These are phyloP conservation scores for Epizoanthus illoricatus DNA, from an alignment of 92 coral and sea anemone species.

Conservation along the genomic window DNA sequence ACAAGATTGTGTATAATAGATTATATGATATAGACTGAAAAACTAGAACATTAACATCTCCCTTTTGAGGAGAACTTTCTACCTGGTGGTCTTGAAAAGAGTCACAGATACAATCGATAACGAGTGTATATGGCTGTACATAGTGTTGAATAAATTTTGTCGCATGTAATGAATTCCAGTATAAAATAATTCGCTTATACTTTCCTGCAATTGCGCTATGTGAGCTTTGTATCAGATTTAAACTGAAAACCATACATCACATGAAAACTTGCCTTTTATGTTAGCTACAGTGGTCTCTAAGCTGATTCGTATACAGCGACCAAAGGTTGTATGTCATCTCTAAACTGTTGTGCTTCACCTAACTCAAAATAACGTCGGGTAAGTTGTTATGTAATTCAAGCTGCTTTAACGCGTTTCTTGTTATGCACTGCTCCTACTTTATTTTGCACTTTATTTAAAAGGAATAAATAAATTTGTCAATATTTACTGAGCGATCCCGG, in stretches of 20 bases:
- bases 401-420: neutral
- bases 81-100: conserved; percentile 35
- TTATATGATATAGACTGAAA: conserved; percentile 32
- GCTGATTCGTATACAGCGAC: neutral
- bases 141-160: conserved; percentile 40
- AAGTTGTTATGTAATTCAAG: neutral
- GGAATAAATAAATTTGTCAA: conserved; percentile 28
- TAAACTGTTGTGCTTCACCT: too few species aligned
- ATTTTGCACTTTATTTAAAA: neutral
- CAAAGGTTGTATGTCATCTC: too few species aligned
- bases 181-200: neutral
- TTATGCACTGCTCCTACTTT: conserved; percentile 9
- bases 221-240: neutral
- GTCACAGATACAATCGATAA: conserved; percentile 30
- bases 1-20: conserved; percentile 39
- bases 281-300: neutral
- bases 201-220: conserved; percentile 1
- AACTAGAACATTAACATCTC: conserved; percentile 20
- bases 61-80: conserved; percentile 37
- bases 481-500: conserved; percentile 19
- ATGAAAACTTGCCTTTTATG: neutral
- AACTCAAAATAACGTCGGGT: neutral
- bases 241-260: neutral
- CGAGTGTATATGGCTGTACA: conserved; percentile 36
- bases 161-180: conserved; percentile 17